These are phyloP conservation scores for Babylonia areolata DNA, from an alignment of 1,140 invertebrate species.

Conservation along the genomic window DNA sequence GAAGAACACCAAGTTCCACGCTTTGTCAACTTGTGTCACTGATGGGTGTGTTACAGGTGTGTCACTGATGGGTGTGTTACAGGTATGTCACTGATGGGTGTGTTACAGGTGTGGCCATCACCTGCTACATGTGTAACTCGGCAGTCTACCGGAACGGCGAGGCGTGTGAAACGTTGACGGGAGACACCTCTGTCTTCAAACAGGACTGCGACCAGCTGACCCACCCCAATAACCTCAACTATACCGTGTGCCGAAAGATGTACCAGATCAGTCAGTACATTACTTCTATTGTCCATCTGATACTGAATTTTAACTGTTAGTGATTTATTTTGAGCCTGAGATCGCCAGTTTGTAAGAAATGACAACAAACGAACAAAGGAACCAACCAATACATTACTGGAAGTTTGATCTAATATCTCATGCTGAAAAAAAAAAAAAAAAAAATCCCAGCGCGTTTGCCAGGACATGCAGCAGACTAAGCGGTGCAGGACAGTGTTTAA, in stretches of 20 bases:
- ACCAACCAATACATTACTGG: no score
- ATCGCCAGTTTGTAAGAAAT: no score
- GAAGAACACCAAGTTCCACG: no score
- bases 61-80: background rate
- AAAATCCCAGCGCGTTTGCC: no score
- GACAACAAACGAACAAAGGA: no score
- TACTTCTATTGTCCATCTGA: background rate
- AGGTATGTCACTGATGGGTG: background rate
- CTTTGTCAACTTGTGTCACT: no score
- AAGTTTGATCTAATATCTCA: no score
- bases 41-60: background rate
- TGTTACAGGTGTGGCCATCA: conserved; percentile 31
- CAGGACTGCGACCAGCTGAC: conserved; percentile 27
- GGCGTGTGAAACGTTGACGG: background rate
- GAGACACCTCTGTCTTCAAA: background rate
- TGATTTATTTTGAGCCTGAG: no score
- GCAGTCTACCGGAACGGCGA: background rate
- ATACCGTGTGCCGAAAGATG: conserved; percentile 35
- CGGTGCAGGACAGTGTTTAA: no score
- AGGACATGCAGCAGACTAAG: no score
- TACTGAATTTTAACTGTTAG: no score
- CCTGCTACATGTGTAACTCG: conserved; percentile 38
- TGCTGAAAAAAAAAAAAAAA: no score
- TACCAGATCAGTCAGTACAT: conserved; percentile 11
- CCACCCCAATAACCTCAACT: background rate